Base-by-base conservation (phyloP, 2,113 vertebrate species). In the Elgaria multicarinata region DNA sequence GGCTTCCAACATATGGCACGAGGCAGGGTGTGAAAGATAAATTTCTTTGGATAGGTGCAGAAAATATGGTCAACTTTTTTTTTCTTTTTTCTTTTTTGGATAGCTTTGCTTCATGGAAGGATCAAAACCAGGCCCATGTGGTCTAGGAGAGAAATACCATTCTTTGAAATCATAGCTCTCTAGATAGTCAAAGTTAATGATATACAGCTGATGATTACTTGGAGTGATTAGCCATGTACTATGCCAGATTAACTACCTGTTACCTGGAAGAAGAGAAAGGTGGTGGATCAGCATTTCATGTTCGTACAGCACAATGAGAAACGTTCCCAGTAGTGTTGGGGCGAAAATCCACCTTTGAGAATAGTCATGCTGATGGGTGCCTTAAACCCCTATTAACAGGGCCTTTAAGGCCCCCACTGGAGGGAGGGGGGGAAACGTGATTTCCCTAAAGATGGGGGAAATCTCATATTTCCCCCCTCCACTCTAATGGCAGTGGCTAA, bases 11-110 rank as follows among this genome's bases (percentile, higher is more conserved):
- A 95, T 93, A 96, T 92, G 96, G 96, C 96, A 90, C 3, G 42
- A 95, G 95, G 96, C 87, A 94, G 96, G 94, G 95, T 96, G 96
- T 95, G 95, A 96, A 95, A 96, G 96, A 97, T 91, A 94, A 94
- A 95, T 97, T 95, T 95, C 96, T 95, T 79, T 89, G 91, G 95
- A 95, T 91, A 95, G 96, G 95, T 96, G 93, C 90, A 92, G 93
- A 94, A 96, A 96, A 96, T 90, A 91, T 91, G 94, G 85, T 90
- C 91, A 72, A 77, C 74, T 20, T 92, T 94, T 95, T 83, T 83
- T 36, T 28, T 14, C 91, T 94, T 95, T 83, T 87, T 46, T 67
- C 76, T 62, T 76, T 76, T 28, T 62, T 62, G 16, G 20, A 86
- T 94, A 93, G 95, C 94, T 91, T 85, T 89, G 93, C 93, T 94